Base-by-base conservation (phyloP, 2,113 vertebrate genomes). In the Phyllopteryx taeniolatus region DNA sequence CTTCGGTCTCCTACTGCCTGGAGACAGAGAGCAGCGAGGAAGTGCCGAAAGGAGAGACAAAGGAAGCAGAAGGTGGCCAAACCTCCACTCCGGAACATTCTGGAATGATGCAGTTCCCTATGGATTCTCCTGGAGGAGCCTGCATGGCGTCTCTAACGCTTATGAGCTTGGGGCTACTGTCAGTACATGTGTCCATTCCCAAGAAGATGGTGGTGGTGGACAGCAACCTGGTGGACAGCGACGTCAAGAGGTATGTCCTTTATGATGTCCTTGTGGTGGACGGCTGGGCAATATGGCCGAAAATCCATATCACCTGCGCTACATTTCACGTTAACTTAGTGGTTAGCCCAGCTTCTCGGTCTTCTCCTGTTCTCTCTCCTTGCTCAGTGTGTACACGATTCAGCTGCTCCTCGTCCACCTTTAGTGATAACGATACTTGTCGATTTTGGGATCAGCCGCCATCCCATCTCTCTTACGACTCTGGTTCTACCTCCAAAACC, bases 121-220 rank as follows among this genome's bases (percentile, higher is more conserved):
- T 96, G 87, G 95, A 96, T 2, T 90, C 94, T 44, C 93, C 94
- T 0, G 97, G 96, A 7, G 98, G 96, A n/a, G 85, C 94, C 33
- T 96, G 96, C 1, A 85, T 89, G 1, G 91, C 91, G 0, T 84
- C 91, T 27, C 91, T 99, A 31, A 92, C 91, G 59, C 93, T 99
- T 0, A 91, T 98, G 81, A 92, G 94, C 35, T 86, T 99, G 79
- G 96, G 97, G 6, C 88, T 96, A 31, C 70, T 98, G 0, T 92
- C 92, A 0, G 93, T 98, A 70, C 89, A 92, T 0, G 76, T 98
- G 72, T 93, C 88, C 75, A 95, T 99, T 53, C 96, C 96, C 0
- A 95, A 97, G 76, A 95, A 96, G 91, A 96, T 98, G 0, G 94
- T 99, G 5, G 94, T 99, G 73, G 95, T 99, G 80, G 97, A 99